A percentile compares a stretch with the other conserved stretches of the same genome.
These are phyloP conservation scores for Leuciscus idus DNA, from an alignment of 2,113 vertebrate species.

Conservation along the genomic window DNA sequence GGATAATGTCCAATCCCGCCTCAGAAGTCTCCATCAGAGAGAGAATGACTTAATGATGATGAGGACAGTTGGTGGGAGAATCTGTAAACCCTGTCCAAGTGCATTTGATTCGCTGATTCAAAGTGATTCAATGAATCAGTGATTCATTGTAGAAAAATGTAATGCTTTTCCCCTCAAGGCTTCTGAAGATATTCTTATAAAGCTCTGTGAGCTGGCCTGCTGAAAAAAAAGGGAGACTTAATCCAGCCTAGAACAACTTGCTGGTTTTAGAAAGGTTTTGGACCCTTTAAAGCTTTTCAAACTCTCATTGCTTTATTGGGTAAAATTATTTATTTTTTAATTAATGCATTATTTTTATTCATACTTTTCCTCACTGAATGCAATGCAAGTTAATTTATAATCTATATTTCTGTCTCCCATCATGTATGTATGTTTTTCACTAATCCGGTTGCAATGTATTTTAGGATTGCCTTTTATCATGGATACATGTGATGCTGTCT, in stretches of 20 bases:
- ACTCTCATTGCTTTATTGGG: background rate
- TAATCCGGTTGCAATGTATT: background rate
- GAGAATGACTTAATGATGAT: background rate
- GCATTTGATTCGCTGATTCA: background rate
- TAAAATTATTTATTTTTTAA: background rate
- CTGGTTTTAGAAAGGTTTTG: background rate
- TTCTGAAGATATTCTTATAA: background rate
- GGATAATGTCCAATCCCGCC: background rate
- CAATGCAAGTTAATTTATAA: background rate
- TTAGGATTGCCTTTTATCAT: background rate
- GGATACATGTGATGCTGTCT: background rate
- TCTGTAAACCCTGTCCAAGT: background rate
- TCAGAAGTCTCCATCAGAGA: constrained; percentile 8
- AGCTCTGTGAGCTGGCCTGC: background rate
- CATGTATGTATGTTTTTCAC: background rate
- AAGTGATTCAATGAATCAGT: background rate
- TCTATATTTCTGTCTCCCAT: background rate
- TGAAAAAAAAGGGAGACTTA: background rate
- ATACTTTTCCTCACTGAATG: background rate
- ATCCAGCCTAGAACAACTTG: background rate
- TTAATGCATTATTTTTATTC: background rate
- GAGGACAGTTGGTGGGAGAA: background rate
- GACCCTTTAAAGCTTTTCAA: background rate
- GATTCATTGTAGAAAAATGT: background rate
- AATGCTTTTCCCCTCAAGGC: background rate